Percentiles rank a stretch among this genome's conserved stretches.
Conservation (phyloP, 2,888 invertebrate genomes). For the Eueremaeus valkanovi region DNA sequence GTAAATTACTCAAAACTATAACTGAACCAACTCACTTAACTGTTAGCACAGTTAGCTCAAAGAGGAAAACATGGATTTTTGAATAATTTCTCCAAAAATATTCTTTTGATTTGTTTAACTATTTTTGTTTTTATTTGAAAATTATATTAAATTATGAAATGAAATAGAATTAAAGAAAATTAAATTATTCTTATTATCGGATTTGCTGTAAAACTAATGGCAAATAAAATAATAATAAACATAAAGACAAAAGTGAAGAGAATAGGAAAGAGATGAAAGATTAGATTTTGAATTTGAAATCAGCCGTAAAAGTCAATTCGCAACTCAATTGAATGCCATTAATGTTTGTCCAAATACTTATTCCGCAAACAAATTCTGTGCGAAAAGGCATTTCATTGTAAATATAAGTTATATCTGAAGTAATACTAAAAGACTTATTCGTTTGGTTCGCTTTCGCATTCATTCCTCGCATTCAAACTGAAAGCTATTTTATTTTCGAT, state of each 20-base stretch:
- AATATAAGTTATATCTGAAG: not conserved
- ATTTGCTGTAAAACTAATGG: no score
- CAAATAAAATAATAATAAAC: not conserved
- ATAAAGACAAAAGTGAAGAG: not conserved
- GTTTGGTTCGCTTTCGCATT: not conserved
- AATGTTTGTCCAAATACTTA: not conserved
- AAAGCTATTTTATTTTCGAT: slow-evolving; percentile 23
- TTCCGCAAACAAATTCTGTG: not conserved
- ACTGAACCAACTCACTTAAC: no score
- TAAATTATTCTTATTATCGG: no score
- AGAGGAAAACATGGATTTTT: no score
- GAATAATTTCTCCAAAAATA: no score
- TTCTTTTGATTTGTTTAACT: no score
- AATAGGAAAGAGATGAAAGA: not conserved
- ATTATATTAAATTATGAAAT: no score
- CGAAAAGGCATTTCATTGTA: not conserved
- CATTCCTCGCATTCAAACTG: not conserved
- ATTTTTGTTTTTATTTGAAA: no score
- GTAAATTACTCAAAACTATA: not conserved
- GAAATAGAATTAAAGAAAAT: no score
- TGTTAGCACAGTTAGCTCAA: no score
- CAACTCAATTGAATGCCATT: not conserved
- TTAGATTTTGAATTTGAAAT: slow-evolving; percentile 16
- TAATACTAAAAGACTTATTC: not conserved
- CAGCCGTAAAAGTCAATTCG: slow-evolving; percentile 8